Base-by-base conservation (phyloP, 2,113 vertebrate genomes). In the Catharus minimus region DNA sequence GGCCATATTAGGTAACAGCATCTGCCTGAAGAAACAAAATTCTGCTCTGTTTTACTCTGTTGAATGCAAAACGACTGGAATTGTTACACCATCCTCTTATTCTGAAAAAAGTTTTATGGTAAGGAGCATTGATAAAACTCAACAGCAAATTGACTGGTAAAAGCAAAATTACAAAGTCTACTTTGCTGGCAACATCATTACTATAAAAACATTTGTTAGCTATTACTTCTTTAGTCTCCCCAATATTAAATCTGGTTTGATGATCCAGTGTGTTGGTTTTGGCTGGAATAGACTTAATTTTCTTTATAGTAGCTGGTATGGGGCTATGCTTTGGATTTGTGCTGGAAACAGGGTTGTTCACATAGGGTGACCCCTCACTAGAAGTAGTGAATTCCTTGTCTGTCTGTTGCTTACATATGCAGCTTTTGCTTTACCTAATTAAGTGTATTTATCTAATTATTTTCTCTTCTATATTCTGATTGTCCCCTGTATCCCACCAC, bases 401-500 rank as follows among this genome's bases (percentile, higher is more conserved):
- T n/a, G 26, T 32, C 24, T 75, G 21, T 23, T 49, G 8, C 18
- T 56, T 49, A 41, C 22, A 69, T 13, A 49, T 2, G 2, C 30
- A 55, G 36, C 7, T 56, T 76, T 49, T 56, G 41, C 49, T 69
- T 56, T 49, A 49, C 12, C 17, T 49, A 41, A 38, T 58, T 52
- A 44, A 73, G 6, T 43, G 36, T 16, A 47, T 62, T 86, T 26
- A 86, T 33, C 20, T 78, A 28, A 20, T 36, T 62, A 76, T 62
- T 76, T 26, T 62, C 15, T 32, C 47, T 62, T 36, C 36, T 8
- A 47, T 49, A 43, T 20, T 68, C 18, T 15, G 12, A 28, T 5
- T 69, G 12, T 7, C 3, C 13, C 26, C 7, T 2, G 5, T 13
- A 20, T 28, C 22, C 26, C 15, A 53, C 18, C 10, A 41, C 0